These are phyloP conservation scores for Drosophila meridionalis DNA, from an alignment of 2,888 invertebrate species.

Conservation along the genomic window DNA sequence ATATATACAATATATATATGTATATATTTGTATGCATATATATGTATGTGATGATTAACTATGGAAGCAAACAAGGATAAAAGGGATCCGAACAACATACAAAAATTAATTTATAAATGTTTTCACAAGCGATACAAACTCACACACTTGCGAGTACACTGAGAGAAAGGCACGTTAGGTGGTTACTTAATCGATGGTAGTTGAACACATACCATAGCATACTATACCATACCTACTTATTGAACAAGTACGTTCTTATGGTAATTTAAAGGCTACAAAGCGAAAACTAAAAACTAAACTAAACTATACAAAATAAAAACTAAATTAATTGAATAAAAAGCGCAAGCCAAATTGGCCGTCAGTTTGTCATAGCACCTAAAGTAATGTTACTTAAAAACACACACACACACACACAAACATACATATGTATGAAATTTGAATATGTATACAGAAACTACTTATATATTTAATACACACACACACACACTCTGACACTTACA, in stretches of 20 bases:
- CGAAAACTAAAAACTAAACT: slow-evolving; percentile 43
- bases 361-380: slow-evolving; percentile 71
- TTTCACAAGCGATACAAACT: slow-evolving; percentile 42
- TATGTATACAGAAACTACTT: slow-evolving; percentile 42
- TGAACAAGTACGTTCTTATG: slow-evolving; percentile 40
- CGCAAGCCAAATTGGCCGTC: slow-evolving; percentile 66
- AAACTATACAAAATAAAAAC: slow-evolving; percentile 18
- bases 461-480: slow-evolving; percentile 39
- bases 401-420: slow-evolving; percentile 26
- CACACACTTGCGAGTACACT: slow-evolving; percentile 26
- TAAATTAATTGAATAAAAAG: slow-evolving; percentile 25
- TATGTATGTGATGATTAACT: slow-evolving; percentile 17
- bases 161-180: slow-evolving; percentile 50
- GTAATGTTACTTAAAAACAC: slow-evolving; percentile 63
- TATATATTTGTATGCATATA: neutral
- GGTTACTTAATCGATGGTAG: slow-evolving; percentile 64
- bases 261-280: slow-evolving; percentile 39
- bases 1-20: neutral
- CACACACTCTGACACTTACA: slow-evolving; percentile 9
- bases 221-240: slow-evolving; percentile 34
- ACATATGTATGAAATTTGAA: slow-evolving; percentile 23
- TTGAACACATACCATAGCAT: slow-evolving; percentile 19
- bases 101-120: slow-evolving; percentile 44
- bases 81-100: slow-evolving; percentile 18
- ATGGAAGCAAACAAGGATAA: slow-evolving; percentile 19